Evolutionary conservation across 2,113 vertebrate species (phyloP), one percentile per base, ranked within the genome.

Genomic region (Pluvialis apricaria): DNA sequence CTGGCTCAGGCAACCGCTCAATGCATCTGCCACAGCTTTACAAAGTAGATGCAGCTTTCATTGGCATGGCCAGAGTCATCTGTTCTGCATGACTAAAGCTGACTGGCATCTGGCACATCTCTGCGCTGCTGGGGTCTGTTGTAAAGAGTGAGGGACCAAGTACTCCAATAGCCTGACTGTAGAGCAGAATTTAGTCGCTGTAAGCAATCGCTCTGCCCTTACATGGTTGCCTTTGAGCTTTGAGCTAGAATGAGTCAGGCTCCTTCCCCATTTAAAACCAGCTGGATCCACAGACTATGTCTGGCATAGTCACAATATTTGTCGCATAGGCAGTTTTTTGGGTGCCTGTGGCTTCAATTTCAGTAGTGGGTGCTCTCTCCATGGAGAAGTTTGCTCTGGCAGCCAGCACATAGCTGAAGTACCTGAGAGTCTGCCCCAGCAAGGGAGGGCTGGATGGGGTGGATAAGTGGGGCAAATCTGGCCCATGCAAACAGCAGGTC

Each of bases 221-320:
- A 36, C 1, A 1, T 45, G 31, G 32, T 55, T 92, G n/a, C 15
- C 26, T 95, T 68, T 68, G 55, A 69, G 28, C 32, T 68, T 45
- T 68, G 49, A 77, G 34, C 20, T 45, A 0, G 0, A 75, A 69
- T 28, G 51, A 75, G 34, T 38, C 22, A 38, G 55, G 19, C 12
- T 81, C 5, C n/a, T 88, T 91, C 22, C 21, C 26, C 20, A 15
- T 60, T 89, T 72, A 38, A 82, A 93, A 47, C 17, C 52, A 72
- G 9, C 44, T 57, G 47, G 66, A 82, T 82, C 52, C 52, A 70
- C 4, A 1, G 10, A n/a, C n/a, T n/a, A n/a, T 36, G n/a, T 82
- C 47, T 55, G 49, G 51, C 36, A 77, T 15, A 80, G 15, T 65
- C 75, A 38, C 0, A 0, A 0, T 77, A 54, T 14, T 52, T 68